Evolutionary conservation across 2,888 invertebrate genomes (phyloP).

Genomic region (Siphonodentalium dalli): DNA sequence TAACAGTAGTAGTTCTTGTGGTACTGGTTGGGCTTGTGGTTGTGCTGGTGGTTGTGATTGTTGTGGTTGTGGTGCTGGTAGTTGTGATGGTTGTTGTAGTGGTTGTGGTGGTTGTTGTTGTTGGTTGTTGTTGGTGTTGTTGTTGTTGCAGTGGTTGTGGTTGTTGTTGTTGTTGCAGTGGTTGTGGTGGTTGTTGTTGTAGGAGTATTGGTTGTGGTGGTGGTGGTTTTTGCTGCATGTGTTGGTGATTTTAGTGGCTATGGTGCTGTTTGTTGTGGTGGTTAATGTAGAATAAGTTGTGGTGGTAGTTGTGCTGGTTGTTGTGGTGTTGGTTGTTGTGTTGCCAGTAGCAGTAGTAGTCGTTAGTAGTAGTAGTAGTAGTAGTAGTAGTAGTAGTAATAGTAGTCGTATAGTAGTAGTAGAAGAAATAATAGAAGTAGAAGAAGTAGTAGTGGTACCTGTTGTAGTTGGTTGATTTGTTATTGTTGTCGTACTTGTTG

Average conservation of each 20-base stretch:
- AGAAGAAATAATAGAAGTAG: too few relatives aligned
- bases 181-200: neutral
- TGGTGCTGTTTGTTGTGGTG: constrained; percentile 1
- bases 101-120: neutral
- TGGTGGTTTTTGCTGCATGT: neutral
- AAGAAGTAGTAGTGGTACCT: neutral
- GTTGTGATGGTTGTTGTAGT: neutral
- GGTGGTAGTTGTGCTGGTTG: neutral
- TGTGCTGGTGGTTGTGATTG: neutral
- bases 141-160: neutral
- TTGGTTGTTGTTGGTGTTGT: neutral
- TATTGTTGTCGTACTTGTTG: neutral
- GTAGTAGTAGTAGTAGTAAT: neutral
- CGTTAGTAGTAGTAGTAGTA: neutral
- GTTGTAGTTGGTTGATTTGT: neutral
- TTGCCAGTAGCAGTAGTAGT: neutral
- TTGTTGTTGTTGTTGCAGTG: neutral
- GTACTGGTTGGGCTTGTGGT: neutral
- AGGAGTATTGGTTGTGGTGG: constrained; percentile 2
- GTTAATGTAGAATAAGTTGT: neutral
- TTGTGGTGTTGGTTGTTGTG: neutral
- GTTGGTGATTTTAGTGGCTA: too few relatives aligned
- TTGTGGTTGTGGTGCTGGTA: neutral
- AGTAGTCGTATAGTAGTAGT: too few relatives aligned
- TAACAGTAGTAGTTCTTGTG: too few relatives aligned